phyloP scores from a whole-genome alignment of 2,888 invertebrate species.

The Amphipoea lucens region DNA sequence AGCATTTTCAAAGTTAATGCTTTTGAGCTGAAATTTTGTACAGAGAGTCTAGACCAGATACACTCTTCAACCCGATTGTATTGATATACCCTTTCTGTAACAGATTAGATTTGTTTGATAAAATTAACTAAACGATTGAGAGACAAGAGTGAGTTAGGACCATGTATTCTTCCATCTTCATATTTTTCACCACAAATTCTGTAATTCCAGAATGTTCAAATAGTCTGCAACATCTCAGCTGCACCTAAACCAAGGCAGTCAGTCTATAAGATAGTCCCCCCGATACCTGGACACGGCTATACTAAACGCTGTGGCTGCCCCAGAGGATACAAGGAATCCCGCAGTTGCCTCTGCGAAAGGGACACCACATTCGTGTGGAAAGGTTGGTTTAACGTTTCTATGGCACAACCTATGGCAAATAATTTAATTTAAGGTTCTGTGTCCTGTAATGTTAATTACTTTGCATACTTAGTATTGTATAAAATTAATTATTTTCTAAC shows the following conservation, averaged over 20 bases:
- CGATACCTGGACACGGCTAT: constrained; percentile 14
- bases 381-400: constrained; percentile 5
- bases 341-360: constrained; percentile 35
- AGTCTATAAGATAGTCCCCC: constrained; percentile 33
- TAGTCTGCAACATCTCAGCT: constrained; percentile 50
- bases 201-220: constrained; percentile 29
- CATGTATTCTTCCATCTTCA: too few relatives aligned
- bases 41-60: too few relatives aligned
- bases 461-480: too few relatives aligned
- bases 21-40: too few relatives aligned
- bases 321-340: constrained; percentile 34
- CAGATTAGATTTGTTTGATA: background rate
- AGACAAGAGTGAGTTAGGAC: background rate
- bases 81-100: too few relatives aligned
- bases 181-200: background rate
- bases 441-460: too few relatives aligned
- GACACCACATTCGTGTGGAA: background rate
- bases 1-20: too few relatives aligned
- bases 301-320: constrained; percentile 40
- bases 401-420: too few relatives aligned
- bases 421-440: too few relatives aligned
- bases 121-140: background rate
- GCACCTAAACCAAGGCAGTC: constrained; percentile 26
- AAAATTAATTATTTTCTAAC: too few relatives aligned
- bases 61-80: too few relatives aligned